phyloP scores from a whole-genome alignment of 2,113 vertebrate species.

The Ophiodon elongatus region DNA sequence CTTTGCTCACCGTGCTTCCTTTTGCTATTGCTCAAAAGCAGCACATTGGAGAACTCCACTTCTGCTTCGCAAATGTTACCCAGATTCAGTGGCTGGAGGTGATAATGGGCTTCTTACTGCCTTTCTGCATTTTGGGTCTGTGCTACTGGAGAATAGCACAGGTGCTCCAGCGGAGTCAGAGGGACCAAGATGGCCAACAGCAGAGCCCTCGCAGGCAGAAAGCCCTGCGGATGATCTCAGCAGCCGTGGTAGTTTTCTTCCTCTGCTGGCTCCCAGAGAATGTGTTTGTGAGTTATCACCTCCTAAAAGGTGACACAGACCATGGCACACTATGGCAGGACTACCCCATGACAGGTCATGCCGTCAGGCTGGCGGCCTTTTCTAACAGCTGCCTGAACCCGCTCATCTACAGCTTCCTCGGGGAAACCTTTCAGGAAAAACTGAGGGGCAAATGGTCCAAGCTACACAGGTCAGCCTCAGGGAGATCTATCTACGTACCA shows the following conservation, averaged over 20 bases:
- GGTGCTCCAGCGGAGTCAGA: slow-evolving; percentile 83
- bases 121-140: slow-evolving; percentile 90
- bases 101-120: slow-evolving; percentile 90
- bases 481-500: neutral
- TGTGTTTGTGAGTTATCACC: slow-evolving; percentile 88
- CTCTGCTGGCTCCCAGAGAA: slow-evolving; percentile 96
- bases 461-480: slow-evolving; percentile 80
- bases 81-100: slow-evolving; percentile 96
- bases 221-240: slow-evolving; percentile 91
- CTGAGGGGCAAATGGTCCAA: slow-evolving; percentile 82
- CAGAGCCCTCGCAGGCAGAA: slow-evolving; percentile 87
- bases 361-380: slow-evolving; percentile 92
- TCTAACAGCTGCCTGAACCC: slow-evolving; percentile 96
- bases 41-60: slow-evolving; percentile 87
- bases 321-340: slow-evolving; percentile 87
- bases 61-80: slow-evolving; percentile 91
- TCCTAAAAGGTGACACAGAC: slow-evolving; percentile 82
- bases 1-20: slow-evolving; percentile 88
- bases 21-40: slow-evolving; percentile 88
- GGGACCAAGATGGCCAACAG: slow-evolving; percentile 74
- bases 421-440: slow-evolving; percentile 91
- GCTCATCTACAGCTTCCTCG: slow-evolving; percentile 93
- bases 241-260: slow-evolving; percentile 92
- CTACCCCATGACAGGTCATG: slow-evolving; percentile 89
- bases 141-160: slow-evolving; percentile 91